Conservation (phyloP, 2,888 invertebrate species). For the Drosophila austrosaltans region DNA sequence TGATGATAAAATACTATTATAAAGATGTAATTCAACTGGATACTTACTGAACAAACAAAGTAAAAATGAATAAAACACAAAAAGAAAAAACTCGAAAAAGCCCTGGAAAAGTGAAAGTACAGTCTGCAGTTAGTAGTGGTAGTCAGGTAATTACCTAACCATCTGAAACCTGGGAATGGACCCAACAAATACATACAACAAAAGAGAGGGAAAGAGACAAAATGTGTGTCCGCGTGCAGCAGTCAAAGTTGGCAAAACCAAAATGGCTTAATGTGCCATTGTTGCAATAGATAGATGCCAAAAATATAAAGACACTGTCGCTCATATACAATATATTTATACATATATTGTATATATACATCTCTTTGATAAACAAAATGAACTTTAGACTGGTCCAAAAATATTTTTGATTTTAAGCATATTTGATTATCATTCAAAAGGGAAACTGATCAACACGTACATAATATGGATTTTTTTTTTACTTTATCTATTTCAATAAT, state of each 20-base stretch:
- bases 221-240: not conserved
- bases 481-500: conserved; percentile 32
- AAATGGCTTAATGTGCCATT: conserved; percentile 66
- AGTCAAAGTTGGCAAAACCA: conserved; percentile 39
- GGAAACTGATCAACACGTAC: conserved; percentile 63
- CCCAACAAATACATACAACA: conserved; percentile 19
- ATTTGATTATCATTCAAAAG: conserved; percentile 24
- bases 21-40: conserved; percentile 2
- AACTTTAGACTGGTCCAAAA: conserved; percentile 39
- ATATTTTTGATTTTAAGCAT: conserved; percentile 20
- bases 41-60: conserved; percentile 14
- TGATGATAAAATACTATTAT: conserved; percentile 3
- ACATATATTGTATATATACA: conserved; percentile 21
- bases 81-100: conserved; percentile 22
- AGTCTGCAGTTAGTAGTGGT: conserved; percentile 16
- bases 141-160: conserved; percentile 45
- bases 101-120: conserved; percentile 48
- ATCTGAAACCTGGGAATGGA: conserved; percentile 45
- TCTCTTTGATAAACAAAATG: conserved; percentile 51
- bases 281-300: conserved; percentile 57
- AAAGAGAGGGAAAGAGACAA: not conserved
- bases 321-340: too few relatives aligned
- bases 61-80: conserved; percentile 3
- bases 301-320: not conserved
- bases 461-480: conserved; percentile 26